Evolutionary conservation across 2,113 vertebrate species (phyloP), one percentile per base, ranked within the genome.

Genomic region (Zeus faber): DNA sequence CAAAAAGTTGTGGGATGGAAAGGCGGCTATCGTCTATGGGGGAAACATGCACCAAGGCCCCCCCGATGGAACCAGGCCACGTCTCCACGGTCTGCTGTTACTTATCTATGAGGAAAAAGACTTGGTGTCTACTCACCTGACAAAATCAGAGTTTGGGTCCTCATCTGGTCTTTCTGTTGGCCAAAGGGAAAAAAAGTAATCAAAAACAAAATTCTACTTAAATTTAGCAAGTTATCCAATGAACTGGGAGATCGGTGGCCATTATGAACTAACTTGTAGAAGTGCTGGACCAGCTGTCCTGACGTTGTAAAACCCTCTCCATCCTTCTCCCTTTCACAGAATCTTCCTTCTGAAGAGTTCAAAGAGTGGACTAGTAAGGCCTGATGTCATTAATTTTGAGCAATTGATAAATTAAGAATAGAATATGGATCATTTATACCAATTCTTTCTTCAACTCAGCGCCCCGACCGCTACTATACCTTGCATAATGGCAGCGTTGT

Each of bases 231-330:
- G 14, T 43, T 18, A 43, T 43, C 11, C 8, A 44, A 13, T 2
- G 9, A 8, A 18, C n/a, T n/a, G n/a, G n/a, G n/a, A 37, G 13
- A 37, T 37, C 13, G 33, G 2, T 37, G 11, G 11, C 1, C 11
- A 14, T 37, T 9, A 54, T 35, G 3, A 46, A 26, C 40, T 49
- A 31, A 88, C 88, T 84, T 54, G 76, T 54, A 16, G 69, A 68
- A 66, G 73, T 82, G 54, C 72, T 86, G 54, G 87, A 88, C 85
- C 84, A 89, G 53, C 85, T 88, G 65, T 89, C 88, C 66, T 87
- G 85, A 13, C 82, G 57, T 64, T 80, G 80, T 18, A 88, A 59
- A 53, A 74, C 5, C 1, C 54, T 70, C 9, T 83, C 78, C 33
- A 61, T 17, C 52, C 72, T 77, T 16, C 58, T 76, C 25, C 37